phyloP scores from a whole-genome alignment of 2,888 invertebrate species.

The Sicus ferrugineus region DNA sequence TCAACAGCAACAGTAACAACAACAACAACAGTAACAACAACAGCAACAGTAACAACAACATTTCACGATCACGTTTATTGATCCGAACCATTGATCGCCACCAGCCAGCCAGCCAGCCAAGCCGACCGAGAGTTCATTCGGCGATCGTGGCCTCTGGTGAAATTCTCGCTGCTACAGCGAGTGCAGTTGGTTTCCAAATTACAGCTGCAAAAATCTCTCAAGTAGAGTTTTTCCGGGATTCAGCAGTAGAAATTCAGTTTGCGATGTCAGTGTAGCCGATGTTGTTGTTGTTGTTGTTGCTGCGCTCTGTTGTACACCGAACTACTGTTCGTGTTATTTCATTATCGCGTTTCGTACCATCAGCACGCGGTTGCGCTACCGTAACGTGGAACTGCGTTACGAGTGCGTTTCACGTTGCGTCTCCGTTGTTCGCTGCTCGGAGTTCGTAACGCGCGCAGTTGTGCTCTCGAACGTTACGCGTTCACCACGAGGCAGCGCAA shows the following conservation, averaged over 20 bases:
- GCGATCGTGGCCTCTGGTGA: slow-evolving; percentile 22
- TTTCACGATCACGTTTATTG: slow-evolving; percentile 26
- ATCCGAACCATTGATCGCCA: slow-evolving; percentile 17
- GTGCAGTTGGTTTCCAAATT: neutral
- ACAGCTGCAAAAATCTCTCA: neutral
- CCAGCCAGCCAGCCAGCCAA: too few relatives aligned
- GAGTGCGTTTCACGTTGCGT: neutral
- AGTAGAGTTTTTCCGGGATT: neutral
- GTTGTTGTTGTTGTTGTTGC: neutral
- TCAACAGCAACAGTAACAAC: neutral
- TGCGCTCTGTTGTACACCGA: neutral
- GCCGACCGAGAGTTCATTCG: neutral
- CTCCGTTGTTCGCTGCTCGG: neutral
- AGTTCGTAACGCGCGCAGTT: neutral
- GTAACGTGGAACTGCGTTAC: slow-evolving; percentile 2
- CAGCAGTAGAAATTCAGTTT: too few relatives aligned
- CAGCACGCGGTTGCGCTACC: neutral
- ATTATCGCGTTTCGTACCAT: neutral
- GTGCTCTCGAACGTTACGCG: neutral
- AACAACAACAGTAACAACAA: neutral
- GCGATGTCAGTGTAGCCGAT: neutral
- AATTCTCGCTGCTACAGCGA: slow-evolving; percentile 11
- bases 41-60: neutral
- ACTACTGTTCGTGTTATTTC: neutral
- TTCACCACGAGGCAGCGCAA: neutral